phyloP scores from a whole-genome alignment of 2,113 vertebrate species.

The Coryphaenoides rupestris region DNA sequence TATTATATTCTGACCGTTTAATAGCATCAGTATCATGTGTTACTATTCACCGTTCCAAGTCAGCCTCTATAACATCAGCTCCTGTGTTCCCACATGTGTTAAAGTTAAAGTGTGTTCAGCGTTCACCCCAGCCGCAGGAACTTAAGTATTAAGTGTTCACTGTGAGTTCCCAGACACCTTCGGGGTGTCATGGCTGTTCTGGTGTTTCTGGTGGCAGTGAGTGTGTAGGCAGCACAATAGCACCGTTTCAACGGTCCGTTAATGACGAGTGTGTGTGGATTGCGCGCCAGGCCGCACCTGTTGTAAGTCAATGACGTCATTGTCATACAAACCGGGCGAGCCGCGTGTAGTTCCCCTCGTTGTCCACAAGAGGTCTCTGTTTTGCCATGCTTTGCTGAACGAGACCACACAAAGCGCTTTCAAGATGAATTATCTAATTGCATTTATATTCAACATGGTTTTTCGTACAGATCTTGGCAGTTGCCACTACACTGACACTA shows the following conservation, averaged over 20 bases:
- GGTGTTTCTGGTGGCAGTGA: conserved; percentile 25
- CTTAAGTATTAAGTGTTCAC: conserved; percentile 48
- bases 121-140: conserved; percentile 32
- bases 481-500: too few relatives aligned
- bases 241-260: conserved; percentile 25
- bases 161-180: conserved; percentile 40
- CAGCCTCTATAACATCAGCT: conserved; percentile 32
- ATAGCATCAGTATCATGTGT: conserved; percentile 22
- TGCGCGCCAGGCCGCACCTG: conserved; percentile 30
- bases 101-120: conserved; percentile 2
- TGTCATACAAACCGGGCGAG: background rate
- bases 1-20: background rate
- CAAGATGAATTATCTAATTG: too few relatives aligned
- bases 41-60: background rate
- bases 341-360: conserved; percentile 14
- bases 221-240: conserved; percentile 36
- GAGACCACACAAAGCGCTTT: background rate
- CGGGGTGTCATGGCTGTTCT: conserved; percentile 23
- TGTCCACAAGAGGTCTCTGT: conserved; percentile 66
- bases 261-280: conserved; percentile 29
- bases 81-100: conserved; percentile 33
- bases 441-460: background rate
- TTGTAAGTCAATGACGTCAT: conserved; percentile 34
- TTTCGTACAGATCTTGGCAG: background rate
- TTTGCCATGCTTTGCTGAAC: background rate